Conservation (phyloP, 2,113 vertebrate genomes). For the Bombycilla garrulus region DNA sequence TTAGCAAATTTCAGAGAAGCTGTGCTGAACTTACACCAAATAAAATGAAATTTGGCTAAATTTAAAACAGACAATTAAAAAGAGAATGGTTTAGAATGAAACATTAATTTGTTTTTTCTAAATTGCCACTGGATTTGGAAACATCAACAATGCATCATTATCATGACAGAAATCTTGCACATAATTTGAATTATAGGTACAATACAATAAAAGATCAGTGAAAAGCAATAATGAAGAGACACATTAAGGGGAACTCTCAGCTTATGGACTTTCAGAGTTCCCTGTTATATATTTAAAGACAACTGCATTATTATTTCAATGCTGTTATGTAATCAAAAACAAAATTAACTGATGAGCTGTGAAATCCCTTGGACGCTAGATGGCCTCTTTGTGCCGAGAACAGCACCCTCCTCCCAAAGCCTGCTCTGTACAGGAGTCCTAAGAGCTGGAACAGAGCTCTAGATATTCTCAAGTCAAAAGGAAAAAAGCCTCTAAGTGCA, state of each 20-base stretch:
- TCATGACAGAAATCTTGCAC: background rate
- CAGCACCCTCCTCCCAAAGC: background rate
- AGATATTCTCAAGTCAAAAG: background rate
- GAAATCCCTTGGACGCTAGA: background rate
- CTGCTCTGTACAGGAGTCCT: background rate
- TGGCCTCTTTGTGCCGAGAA: background rate
- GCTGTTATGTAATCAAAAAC: background rate
- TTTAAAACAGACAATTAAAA: background rate
- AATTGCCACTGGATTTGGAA: background rate
- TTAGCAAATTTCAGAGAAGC: background rate
- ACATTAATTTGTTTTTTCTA: background rate
- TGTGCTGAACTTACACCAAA: background rate
- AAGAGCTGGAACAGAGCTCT: background rate
- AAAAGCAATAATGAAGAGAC: background rate
- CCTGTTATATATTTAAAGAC: background rate
- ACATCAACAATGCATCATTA: background rate
- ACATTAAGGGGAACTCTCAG: background rate
- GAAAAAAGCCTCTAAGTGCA: background rate
- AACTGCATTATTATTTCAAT: background rate
- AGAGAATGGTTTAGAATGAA: background rate
- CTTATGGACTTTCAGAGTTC: background rate
- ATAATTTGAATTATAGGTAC: background rate
- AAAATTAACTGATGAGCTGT: background rate
- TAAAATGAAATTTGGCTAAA: background rate
- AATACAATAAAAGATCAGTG: background rate